Base-by-base conservation (phyloP, 2,888 invertebrate genomes). In the Automeris io region DNA sequence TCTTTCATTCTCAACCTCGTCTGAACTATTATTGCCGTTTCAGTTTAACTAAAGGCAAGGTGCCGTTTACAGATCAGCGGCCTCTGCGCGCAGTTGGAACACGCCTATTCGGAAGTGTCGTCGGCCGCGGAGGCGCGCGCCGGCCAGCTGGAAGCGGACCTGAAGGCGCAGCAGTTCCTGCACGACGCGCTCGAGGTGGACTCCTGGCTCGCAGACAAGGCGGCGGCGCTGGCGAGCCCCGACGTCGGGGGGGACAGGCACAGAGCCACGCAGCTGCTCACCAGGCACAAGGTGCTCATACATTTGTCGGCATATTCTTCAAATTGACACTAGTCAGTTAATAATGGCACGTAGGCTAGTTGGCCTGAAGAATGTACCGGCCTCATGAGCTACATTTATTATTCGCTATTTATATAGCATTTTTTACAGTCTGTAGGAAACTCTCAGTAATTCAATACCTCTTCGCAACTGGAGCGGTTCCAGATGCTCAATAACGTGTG, bases 121-220 rank as follows among this genome's bases (percentile, higher is more conserved):
- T 86, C 89, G 12, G 91, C 91, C 45, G 92, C 93, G 0, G 88
- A 88, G 18, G 91, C 92, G 46, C 89, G 96, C 31, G 92, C 91
- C 18, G 90, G 90, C 23, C 92, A 93, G 44, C 88, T 98, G 41
- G 97, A 97, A 52, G 89, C 95, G 45, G 95, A 96, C 0, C 85
- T 97, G 39, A 93, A 93, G 64, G 94, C 96, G 6, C 98, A 98
- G 74, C 95, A 97, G 86, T 96, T 95, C 85, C 90, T 95, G 79
- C 95, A 95, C 63, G 96, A 97, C 70, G 95, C 95, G 7, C 92
- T 92, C 32, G 97, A 97, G 77, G 94, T 98, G 45, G 98, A 98
- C 77, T 92, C 93, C 18, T 98, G 97, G 97, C 88, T 98, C 46
- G 91, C 92, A 23, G 97, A 98, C 79, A 94, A 94, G 69, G 92